Conservation (phyloP, 2,888 invertebrate species). For the Tillus elongatus region DNA sequence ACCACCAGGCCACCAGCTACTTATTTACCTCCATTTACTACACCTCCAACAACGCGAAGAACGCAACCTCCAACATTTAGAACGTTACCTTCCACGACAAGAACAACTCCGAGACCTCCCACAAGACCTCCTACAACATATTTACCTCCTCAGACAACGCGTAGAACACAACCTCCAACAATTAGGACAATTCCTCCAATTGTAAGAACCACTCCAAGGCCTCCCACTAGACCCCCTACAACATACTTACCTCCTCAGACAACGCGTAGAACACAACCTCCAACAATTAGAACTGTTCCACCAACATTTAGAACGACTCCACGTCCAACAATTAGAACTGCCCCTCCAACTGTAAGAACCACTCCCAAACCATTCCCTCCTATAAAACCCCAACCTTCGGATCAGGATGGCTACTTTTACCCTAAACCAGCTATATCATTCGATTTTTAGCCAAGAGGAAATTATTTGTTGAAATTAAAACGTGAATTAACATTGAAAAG, state of each 20-base stretch:
- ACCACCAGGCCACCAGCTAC: slow-evolving; percentile 2
- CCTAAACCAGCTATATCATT: slow-evolving; percentile 13
- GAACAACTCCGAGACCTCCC: too few species aligned
- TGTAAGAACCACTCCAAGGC: slow-evolving; percentile 1
- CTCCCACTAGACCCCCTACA: background rate
- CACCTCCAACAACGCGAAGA: background rate
- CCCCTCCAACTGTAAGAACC: background rate
- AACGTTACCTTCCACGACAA: background rate
- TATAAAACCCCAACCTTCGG: slow-evolving; percentile 7
- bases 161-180: slow-evolving; percentile 5
- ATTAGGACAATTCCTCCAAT: background rate
- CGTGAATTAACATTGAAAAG: too few species aligned
- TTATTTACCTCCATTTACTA: background rate
- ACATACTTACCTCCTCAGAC: background rate
- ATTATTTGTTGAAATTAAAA: too few species aligned
- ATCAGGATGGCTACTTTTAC: slow-evolving; percentile 11
- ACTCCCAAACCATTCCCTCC: slow-evolving; percentile 1
- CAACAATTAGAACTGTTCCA: background rate
- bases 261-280: background rate
- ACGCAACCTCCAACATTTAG: slow-evolving; percentile 1
- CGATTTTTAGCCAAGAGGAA: slow-evolving; percentile 10
- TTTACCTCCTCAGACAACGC: background rate
- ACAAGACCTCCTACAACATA: background rate
- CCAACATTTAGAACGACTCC: slow-evolving; percentile 1
- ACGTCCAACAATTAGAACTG: background rate